Evolutionary conservation across 2,888 invertebrate genomes (phyloP), one percentile per base, ranked within the genome.

Genomic region (Ectemnius lituratus): DNA sequence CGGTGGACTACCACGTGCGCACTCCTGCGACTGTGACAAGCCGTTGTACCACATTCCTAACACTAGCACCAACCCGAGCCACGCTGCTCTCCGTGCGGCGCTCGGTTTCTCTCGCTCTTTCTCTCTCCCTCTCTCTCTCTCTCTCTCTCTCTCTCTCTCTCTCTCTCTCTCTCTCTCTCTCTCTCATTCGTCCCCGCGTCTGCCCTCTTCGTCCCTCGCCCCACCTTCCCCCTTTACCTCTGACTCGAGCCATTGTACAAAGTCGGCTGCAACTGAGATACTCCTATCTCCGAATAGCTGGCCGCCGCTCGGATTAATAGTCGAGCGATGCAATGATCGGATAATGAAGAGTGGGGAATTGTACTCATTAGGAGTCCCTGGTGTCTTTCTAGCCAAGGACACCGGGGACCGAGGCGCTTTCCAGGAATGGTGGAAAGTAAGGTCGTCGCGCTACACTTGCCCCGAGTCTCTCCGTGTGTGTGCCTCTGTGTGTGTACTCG

Each of bases 1-100:
- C 70, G 73, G 62, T 70, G 75, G 74, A 52, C 52, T 73, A 69
- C 67, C 70, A 75, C 66, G 79, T 75, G 76, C 72, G 66, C 81
- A 83, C 79, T 84, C 87, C 84, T 86, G 88, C 83, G 87, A 89
- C 88, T 89, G 90, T 90, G 90, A 90, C 90, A 90, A 90, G 90
- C 86, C 83, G 90, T 88, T 87, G 88, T 90, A 90, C 90, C 90
- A 86, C 90, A 90, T 90, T 90, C 90, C 90, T 90, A 90, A 90
- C 89, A 90, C 90, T 88, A 89, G 86, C 88, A 81, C 83, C 37
- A 37, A 79, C 67, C 71, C 73, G 71, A 75, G 75, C 76, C 77
- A 52, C 37, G 37, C 77, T 73, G 81, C 75, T 82, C 82, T 79
- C 78, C 80, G 78, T 84, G 11, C 37, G 11, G 37, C 37, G 37